These are phyloP conservation scores for Eristalinus aeneus DNA, from an alignment of 2,888 invertebrate genomes.

Conservation along the genomic window DNA sequence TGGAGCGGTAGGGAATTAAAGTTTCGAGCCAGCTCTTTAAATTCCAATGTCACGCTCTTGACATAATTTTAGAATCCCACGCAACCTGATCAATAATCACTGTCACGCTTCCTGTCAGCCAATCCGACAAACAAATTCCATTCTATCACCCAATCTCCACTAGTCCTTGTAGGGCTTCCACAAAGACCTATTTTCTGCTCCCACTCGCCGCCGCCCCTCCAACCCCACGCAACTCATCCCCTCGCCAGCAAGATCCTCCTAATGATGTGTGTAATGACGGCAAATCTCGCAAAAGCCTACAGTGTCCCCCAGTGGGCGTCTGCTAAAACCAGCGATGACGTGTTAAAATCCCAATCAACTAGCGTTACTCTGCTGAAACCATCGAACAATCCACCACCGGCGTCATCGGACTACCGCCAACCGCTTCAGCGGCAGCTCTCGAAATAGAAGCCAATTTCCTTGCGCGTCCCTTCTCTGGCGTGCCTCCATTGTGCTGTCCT, in stretches of 20 bases:
- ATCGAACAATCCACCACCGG: slow-evolving; percentile 6
- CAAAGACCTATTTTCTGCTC: neutral
- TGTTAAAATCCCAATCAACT: slow-evolving; percentile 11
- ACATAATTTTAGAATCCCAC: no score
- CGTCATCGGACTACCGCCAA: slow-evolving; percentile 1
- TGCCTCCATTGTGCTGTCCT: slow-evolving; percentile 1
- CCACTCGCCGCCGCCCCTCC: neutral
- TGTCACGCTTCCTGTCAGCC: no score
- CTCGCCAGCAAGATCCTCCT: neutral
- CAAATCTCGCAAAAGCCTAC: slow-evolving; percentile 11
- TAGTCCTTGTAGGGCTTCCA: neutral
- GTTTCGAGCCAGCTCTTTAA: no score
- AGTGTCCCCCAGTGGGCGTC: neutral
- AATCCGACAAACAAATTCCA: neutral
- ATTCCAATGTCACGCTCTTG: no score
- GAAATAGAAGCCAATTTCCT: slow-evolving; percentile 69
- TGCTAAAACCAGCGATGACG: slow-evolving; percentile 21
- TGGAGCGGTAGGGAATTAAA: no score
- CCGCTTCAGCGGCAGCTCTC: neutral
- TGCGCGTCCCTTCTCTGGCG: neutral
- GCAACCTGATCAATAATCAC: no score
- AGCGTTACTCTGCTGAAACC: slow-evolving; percentile 15
- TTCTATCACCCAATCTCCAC: neutral
- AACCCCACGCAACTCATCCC: neutral
- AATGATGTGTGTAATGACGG: slow-evolving; percentile 18